Base-by-base conservation (phyloP, 2,113 vertebrate genomes). In the Perca schrenkii region DNA sequence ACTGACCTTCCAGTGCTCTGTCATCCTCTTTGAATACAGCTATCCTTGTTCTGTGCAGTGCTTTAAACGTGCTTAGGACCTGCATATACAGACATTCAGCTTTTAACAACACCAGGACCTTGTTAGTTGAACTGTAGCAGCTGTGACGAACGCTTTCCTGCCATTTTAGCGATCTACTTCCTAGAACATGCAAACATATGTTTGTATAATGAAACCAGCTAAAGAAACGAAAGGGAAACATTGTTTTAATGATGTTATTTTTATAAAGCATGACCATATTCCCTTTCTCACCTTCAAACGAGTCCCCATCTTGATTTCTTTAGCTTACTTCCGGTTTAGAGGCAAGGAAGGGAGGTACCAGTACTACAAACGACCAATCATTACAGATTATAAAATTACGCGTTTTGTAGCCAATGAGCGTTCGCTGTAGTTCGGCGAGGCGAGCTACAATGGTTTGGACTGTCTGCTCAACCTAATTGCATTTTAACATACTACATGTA, bases 1-100 rank as follows among this genome's bases (percentile, higher is more conserved):
- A 46, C 88, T 83, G 47, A 96, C 95, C 95, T 78, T 85, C 64
- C 77, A 96, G 82, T 50, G 92, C 93, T 80, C n/a, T 83, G 17
- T 76, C 16, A 62, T 96, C 95, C 21, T 95, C 92, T 94, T 84
- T 94, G 76, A 96, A 96, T 4, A 96, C 95, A 49, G 50, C 75
- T 47, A 84, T 63, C 67, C 95, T 90, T 52, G 95, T 95, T 83
- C 92, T 91, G 84, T 96, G 95, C 47, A 96, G 87, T 28, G 86
- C 61, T 93, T 95, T 96, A 79, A 96, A 96, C 11, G 91, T 61
- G 1, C 54, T 54, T 1, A 96, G 85, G 5, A 95, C 95, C 95
- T 96, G 79, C 34, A 83, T 40, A 8, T 8, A 82, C 40, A 65
- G 7, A 65, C 62, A 16, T 61, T 56, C 52, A 63, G 11, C 52